Evolutionary conservation across 1,140 invertebrate genomes (phyloP), one percentile per base, ranked within the genome.

Genomic region (Acyrthosiphon pisum): DNA sequence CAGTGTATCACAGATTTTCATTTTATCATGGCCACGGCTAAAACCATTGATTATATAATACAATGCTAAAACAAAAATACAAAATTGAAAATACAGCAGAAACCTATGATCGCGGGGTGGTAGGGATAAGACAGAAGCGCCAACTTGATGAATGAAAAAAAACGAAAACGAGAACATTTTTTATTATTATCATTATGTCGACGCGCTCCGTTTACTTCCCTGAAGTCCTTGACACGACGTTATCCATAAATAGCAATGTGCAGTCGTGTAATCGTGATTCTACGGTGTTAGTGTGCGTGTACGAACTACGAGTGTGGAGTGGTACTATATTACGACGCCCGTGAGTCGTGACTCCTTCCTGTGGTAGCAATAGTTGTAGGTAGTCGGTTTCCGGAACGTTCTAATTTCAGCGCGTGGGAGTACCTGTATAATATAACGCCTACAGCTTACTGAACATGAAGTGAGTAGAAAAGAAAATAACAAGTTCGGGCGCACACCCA

Each of bases 181-280:
- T 68, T 68, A 41, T 41, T 4, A 41, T 41, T 14, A n/a, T 68
- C 30, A 68, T 68, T n/a, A 68, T n/a, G 26, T 68, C 11, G 30
- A 30, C n/a, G n/a, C 30, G n/a, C 14, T 76, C 50, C 4, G n/a
- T 35, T 26, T 89, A 56, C 35, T 89, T 18, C 14, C 88, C 88
- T 68, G 89, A 90, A 60, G 37, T n/a, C 89, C 89, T 90, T 68
- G 89, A 90, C 89, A 90, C 35, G n/a, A 53, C 35, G 48, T 93
- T 93, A 50, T 84, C 91, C 91, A 86, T 93, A 93, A 93, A 93
- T 93, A 86, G 91, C 26, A 93, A 93, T 84, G 22, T 84, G 48
- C 81, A 37, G 81, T 86, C 91, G 91, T 84, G 91, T 91, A 50
- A 44, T 90, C 50, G 50, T 60, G 30, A 50, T 90, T 60, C 20